These are phyloP conservation scores for Cylloceria caligata DNA, from an alignment of 2,888 invertebrate genomes.

Conservation along the genomic window DNA sequence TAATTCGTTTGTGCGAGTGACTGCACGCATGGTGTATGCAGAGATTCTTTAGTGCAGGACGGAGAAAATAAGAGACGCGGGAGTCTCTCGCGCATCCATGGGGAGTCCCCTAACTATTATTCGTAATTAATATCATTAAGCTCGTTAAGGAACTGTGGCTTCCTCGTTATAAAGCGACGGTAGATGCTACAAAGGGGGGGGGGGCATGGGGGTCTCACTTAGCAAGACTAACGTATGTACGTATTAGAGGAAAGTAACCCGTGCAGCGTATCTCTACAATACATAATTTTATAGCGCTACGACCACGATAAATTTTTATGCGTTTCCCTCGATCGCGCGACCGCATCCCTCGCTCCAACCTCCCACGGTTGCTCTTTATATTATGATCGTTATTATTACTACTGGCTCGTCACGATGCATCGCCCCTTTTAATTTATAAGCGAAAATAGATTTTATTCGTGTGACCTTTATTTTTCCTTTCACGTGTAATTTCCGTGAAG, in stretches of 20 bases:
- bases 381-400: constrained; percentile 46
- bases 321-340: constrained; percentile 42
- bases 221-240: constrained; percentile 12
- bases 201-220: too few species aligned
- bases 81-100: constrained; percentile 51
- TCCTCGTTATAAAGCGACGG: constrained; percentile 66
- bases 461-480: too few species aligned
- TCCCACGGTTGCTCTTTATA: constrained; percentile 44
- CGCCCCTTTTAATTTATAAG: not conserved
- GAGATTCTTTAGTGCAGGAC: constrained; percentile 31
- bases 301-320: constrained; percentile 4
- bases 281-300: constrained; percentile 11
- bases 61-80: constrained; percentile 34
- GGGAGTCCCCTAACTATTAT: constrained; percentile 52
- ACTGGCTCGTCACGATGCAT: constrained; percentile 32
- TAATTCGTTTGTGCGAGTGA: constrained; percentile 44
- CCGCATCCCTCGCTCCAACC: constrained; percentile 35
- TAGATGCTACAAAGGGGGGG: constrained; percentile 22
- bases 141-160: constrained; percentile 67
- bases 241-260: constrained; percentile 13
- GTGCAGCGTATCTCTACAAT: constrained; percentile 14
- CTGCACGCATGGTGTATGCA: constrained; percentile 5
- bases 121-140: constrained; percentile 78
- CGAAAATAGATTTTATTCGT: too few species aligned
- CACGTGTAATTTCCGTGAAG: not conserved